Evolutionary conservation across 2,113 vertebrate genomes (phyloP).

Genomic region (Ceuthmochares aereus): DNA sequence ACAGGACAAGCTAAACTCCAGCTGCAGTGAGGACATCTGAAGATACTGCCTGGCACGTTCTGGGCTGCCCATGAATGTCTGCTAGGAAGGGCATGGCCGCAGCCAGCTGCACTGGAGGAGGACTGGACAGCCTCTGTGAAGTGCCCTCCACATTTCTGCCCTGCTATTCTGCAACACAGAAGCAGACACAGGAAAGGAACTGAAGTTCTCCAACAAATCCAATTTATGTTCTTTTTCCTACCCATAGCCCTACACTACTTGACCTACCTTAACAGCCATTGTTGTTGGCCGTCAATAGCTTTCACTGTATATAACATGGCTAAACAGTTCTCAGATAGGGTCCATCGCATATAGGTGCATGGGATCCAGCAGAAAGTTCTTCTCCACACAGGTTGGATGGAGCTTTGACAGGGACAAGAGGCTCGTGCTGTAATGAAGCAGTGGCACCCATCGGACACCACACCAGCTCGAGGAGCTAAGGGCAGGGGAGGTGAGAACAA

Average conservation of each 20-base stretch:
- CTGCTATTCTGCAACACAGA: rapidly evolving
- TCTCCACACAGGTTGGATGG: neutral
- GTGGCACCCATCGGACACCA: neutral
- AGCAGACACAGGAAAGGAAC: neutral
- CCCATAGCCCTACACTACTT: neutral
- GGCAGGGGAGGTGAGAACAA: too few species aligned
- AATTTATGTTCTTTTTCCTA: neutral
- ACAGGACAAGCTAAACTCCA: neutral
- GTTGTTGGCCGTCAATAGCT: neutral
- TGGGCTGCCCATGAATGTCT: rapidly evolving
- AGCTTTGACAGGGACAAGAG: rapidly evolving
- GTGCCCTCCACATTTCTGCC: neutral
- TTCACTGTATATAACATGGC: neutral
- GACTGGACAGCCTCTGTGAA: neutral
- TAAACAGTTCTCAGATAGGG: neutral
- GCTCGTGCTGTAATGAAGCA: neutral
- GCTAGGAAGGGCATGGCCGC: neutral
- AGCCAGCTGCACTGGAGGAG: neutral
- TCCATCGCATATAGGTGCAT: neutral
- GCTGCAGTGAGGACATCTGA: neutral
- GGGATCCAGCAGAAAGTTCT: neutral
- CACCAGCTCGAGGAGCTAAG: neutral
- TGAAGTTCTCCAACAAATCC: neutral
- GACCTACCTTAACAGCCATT: neutral
- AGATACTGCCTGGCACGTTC: neutral